These are phyloP conservation scores for Oryzias melastigma DNA, from an alignment of 2,113 vertebrate species.

Conservation along the genomic window DNA sequence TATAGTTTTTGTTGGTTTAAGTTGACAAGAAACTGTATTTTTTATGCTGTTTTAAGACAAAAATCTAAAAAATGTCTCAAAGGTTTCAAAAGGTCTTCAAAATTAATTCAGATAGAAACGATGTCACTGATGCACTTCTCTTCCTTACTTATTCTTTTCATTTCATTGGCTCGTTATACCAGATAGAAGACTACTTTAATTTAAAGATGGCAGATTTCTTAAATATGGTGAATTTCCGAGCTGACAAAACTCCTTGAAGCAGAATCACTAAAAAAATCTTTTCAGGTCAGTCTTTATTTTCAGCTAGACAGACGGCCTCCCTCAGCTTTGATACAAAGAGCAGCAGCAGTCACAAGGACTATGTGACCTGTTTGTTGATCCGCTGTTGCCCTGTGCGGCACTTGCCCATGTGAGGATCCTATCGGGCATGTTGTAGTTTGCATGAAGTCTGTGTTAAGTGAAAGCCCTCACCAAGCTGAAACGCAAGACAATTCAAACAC, in stretches of 20 bases:
- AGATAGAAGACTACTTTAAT: no score
- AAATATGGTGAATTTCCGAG: no score
- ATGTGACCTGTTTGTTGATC: conserved; percentile 66
- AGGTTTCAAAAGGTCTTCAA: background rate
- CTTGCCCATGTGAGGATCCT: conserved; percentile 41
- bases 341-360: conserved; percentile 43
- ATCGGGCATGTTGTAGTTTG: conserved; percentile 37
- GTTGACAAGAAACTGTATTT: background rate
- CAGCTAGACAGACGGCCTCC: conserved; percentile 56
- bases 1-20: background rate
- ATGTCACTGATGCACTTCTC: background rate
- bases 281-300: conserved; percentile 39
- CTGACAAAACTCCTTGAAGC: conserved; percentile 10
- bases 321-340: conserved; percentile 59
- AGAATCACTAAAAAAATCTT: conserved; percentile 24
- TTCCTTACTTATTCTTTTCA: background rate
- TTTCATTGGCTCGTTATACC: background rate
- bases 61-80: background rate
- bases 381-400: conserved; percentile 33
- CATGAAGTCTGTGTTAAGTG: conserved; percentile 33
- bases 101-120: background rate
- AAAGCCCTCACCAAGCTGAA: conserved; percentile 22
- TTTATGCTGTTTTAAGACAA: background rate
- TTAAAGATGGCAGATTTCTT: no score
- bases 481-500: conserved; percentile 18